These are phyloP conservation scores for Diachasma alloeum DNA, from an alignment of 1,140 invertebrate genomes.

Conservation along the genomic window DNA sequence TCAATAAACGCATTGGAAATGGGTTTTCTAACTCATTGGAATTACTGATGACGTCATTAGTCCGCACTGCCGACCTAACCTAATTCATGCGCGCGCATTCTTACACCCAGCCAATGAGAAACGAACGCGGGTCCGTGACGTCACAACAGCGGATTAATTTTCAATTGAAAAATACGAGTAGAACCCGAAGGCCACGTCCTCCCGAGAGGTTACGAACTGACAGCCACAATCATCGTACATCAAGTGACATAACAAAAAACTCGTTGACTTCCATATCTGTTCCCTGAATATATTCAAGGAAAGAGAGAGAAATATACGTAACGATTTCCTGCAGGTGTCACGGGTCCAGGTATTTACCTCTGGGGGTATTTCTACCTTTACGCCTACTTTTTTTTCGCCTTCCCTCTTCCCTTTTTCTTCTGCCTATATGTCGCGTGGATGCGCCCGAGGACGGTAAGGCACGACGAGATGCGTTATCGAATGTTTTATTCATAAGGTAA, in stretches of 20 bases:
- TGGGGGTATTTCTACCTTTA: not conserved
- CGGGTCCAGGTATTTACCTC: constrained; percentile 2
- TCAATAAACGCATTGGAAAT: too few relatives aligned
- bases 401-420: not conserved
- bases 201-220: not conserved
- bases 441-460: constrained; percentile 2
- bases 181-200: too few relatives aligned
- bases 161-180: too few relatives aligned
- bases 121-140: too few relatives aligned
- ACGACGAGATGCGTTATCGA: constrained; percentile 61
- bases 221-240: constrained; percentile 14
- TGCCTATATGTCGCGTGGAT: constrained; percentile 25
- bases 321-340: constrained; percentile 28
- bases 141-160: too few relatives aligned
- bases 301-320: not conserved
- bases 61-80: too few relatives aligned
- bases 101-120: too few relatives aligned
- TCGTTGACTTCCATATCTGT: not conserved
- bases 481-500: constrained; percentile 64
- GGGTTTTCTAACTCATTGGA: too few relatives aligned
- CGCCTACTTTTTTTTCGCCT: not conserved
- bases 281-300: not conserved
- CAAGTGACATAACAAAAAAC: constrained; percentile 41
- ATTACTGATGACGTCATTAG: too few relatives aligned
- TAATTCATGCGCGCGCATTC: too few relatives aligned